Evolutionary conservation across 2,888 invertebrate genomes (phyloP), one percentile per base, ranked within the genome.

Genomic region (Chesias legatella): DNA sequence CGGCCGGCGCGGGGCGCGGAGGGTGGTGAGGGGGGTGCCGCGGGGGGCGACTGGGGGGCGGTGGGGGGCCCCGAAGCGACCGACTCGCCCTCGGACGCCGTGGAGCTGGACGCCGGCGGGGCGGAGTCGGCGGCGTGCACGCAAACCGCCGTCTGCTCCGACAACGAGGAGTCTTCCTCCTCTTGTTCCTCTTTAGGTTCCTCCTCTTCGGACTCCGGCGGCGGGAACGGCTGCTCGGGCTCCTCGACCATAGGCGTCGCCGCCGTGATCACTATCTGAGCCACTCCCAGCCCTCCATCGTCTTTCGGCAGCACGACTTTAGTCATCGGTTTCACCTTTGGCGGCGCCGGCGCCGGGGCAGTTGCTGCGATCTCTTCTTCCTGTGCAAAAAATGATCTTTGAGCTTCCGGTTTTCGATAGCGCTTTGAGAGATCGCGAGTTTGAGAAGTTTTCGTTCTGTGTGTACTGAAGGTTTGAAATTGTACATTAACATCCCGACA

Each of bases 211-310:
- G 38, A 45, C 27, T 67, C 63, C 2, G 54, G 28, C 4, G 93
- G 92, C 7, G 95, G 95, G 83, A 95, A 95, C 22, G 92, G 91
- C 68, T 92, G 93, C 57, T 95, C 95, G 25, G 94, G 91, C 68
- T 95, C 95, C 81, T 97, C 97, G 63, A 93, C 88, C 94, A 95
- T 95, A 28, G 97, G 97, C 27, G 97, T 97, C 52, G 97, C 97
- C 37, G 96, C 96, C 30, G 97, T 97, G 76, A 97, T 96, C 43
- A 96, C 95, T 61, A 97, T 97, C 79, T 95, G 94, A 35, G 95
- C 95, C 59, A 95, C 95, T 49, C 94, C 95, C 51, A 96, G 90
- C 58, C 94, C 94, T 58, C 91, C 88, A 56, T 92, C 91, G 56
- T 78, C 76, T 3, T 58, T 52, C 4, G 90, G 88, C 44, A 77